Base-by-base conservation (phyloP, 1,140 invertebrate species). In the Bombus confusus region DNA sequence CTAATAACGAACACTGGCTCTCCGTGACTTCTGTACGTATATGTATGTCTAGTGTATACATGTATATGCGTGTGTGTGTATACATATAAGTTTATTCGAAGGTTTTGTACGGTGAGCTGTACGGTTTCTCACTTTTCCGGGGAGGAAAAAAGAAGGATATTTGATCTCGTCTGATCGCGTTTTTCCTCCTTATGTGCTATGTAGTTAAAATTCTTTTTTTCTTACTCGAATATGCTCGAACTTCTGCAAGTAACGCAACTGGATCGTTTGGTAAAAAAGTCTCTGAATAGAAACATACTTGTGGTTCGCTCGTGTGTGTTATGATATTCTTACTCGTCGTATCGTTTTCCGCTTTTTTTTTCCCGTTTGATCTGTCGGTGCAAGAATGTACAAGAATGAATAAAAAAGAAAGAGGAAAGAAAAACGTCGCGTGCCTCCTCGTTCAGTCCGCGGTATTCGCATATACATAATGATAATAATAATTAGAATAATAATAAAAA, bases 1-100 rank as follows among this genome's bases (percentile, higher is more conserved):
- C 90, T 89, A 87, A 15, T 86, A 92, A 93, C 91, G 89, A 93
- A 92, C 90, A 92, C 91, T 91, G 92, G 91, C 91, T 91, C 87
- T 89, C 87, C 85, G 84, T 90, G 85, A 88, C 83, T 90, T 31
- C 43, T 22, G 13, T 52, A 31, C 5, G 31, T 86, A 71, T 62
- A 66, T 43, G 59, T 25, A 25, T 71, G 12, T n/a, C 8, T 25
- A 34, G 66, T 12, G 22, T 9, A 34, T 69, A 15, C 13, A n/a
- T 34, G 31, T 28, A 25, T 28, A 22, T 28, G 37, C 15, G 12
- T 39, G 3, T 39, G 34, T 41, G 3, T 68, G 34, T 34, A 22
- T 68, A 3, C 25, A 18, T 2, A 34, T 68, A 34, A 37, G 18
- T 10, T 15, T 37, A 34, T 12, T 28, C 0, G 68, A 62, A 28